Conservation (phyloP, 1,140 invertebrate genomes). For the Pentalonia nigronervosa region DNA sequence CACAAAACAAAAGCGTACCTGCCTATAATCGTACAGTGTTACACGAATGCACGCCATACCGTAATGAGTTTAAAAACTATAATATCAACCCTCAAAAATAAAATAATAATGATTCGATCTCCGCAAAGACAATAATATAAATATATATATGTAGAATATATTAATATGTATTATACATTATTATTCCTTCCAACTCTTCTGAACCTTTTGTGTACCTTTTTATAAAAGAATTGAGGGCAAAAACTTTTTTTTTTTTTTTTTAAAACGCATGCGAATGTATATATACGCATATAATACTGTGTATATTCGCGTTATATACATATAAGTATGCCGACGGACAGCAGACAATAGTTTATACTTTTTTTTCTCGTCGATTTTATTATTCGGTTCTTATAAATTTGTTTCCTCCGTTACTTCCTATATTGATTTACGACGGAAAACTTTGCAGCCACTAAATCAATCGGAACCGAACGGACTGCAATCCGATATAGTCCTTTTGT, state of each 20-base stretch:
- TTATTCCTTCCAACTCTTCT: background rate
- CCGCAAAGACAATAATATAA: background rate
- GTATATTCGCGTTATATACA: background rate
- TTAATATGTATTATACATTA: background rate
- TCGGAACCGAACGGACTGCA: slow-evolving; percentile 10
- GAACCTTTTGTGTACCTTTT: background rate
- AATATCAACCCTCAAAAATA: background rate
- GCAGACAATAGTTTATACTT: slow-evolving; percentile 13
- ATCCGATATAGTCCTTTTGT: slow-evolving; percentile 6
- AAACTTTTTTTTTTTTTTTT: slow-evolving; percentile 40
- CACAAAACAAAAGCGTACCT: too few relatives aligned
- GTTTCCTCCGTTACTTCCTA: background rate
- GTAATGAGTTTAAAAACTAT: background rate
- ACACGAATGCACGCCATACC: background rate
- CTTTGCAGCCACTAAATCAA: background rate
- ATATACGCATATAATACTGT: background rate
- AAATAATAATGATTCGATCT: background rate
- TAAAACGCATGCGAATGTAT: background rate
- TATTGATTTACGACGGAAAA: slow-evolving; percentile 9
- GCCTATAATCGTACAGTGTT: background rate
- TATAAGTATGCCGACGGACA: background rate
- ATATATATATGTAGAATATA: background rate
- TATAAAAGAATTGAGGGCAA: background rate
- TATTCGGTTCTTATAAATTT: slow-evolving; percentile 2
- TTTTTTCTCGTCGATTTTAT: background rate